These are phyloP conservation scores for Ameiurus melas DNA, from an alignment of 2,113 vertebrate species.

Conservation along the genomic window DNA sequence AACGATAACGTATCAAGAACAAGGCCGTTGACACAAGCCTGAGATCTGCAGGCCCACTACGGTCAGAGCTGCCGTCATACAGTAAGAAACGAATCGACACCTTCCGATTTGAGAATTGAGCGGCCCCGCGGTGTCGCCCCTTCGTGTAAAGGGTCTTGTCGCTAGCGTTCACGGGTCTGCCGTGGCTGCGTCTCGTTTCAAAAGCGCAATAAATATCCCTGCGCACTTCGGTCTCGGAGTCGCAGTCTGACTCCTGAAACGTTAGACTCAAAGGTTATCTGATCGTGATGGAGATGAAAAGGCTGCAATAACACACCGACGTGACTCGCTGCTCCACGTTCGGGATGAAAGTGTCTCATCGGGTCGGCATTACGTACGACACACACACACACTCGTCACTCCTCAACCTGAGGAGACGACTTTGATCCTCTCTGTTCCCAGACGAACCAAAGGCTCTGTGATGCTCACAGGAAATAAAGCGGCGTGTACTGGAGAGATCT, in stretches of 20 bases:
- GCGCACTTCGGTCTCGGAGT: not conserved
- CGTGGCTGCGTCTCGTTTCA: not conserved
- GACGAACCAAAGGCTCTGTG: constrained; percentile 19
- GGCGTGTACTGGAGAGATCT: not conserved
- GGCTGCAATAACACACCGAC: not conserved
- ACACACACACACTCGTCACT: constrained; percentile 18
- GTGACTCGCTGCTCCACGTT: not conserved
- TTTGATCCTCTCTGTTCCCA: constrained; percentile 30
- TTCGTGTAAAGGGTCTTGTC: not conserved
- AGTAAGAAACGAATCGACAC: no score
- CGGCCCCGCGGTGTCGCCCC: no score
- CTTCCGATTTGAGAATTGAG: no score
- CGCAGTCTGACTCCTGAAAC: constrained; percentile 8
- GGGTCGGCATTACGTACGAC: constrained; percentile 23
- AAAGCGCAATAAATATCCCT: not conserved
- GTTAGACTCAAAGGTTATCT: constrained; percentile 15
- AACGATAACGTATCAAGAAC: no score
- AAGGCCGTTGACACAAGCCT: no score
- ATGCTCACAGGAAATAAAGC: not conserved
- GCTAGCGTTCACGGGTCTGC: not conserved
- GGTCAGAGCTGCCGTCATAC: no score
- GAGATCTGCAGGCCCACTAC: no score
- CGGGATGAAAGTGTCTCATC: constrained; percentile 37
- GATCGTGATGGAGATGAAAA: constrained; percentile 25
- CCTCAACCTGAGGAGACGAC: constrained; percentile 22